phyloP scores from a whole-genome alignment of 2,888 invertebrate genomes.

The Eupelmus urozonus region DNA sequence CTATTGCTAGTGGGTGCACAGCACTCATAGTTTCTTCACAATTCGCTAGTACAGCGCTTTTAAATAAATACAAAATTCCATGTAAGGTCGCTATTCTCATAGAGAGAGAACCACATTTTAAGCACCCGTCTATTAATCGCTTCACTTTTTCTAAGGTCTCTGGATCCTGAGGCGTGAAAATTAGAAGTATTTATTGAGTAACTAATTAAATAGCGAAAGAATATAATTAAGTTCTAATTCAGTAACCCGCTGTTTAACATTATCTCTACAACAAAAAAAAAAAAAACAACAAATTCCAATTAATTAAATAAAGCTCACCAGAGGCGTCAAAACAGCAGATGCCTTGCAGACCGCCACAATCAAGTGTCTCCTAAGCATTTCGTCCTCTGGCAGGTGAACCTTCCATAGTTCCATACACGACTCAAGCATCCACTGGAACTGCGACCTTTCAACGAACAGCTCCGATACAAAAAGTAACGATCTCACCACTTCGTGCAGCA shows the following conservation, averaged over 20 bases:
- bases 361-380: slow-evolving; percentile 85
- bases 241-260: neutral
- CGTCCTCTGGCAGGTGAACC: slow-evolving; percentile 86
- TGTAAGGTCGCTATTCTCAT: slow-evolving; percentile 83
- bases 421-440: slow-evolving; percentile 89
- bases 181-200: too few relatives aligned
- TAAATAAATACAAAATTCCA: slow-evolving; percentile 83
- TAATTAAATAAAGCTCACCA: slow-evolving; percentile 72
- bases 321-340: slow-evolving; percentile 82
- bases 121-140: slow-evolving; percentile 80
- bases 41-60: slow-evolving; percentile 79
- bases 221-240: neutral
- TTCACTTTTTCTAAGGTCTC: slow-evolving; percentile 81
- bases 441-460: slow-evolving; percentile 85
- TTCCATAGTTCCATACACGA: slow-evolving; percentile 83
- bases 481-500: slow-evolving; percentile 81
- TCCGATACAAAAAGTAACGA: slow-evolving; percentile 87
- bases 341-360: slow-evolving; percentile 84
- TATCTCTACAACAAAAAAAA: neutral
- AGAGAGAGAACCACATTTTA: slow-evolving; percentile 82
- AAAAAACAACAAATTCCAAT: neutral
- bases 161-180: slow-evolving; percentile 78
- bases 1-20: slow-evolving; percentile 78
- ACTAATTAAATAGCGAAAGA: slow-evolving; percentile 33
- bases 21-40: slow-evolving; percentile 79